Evolutionary conservation across 2,797 vertebrate genomes (phyloP).

Genomic region (Labeo calbasu): DNA sequence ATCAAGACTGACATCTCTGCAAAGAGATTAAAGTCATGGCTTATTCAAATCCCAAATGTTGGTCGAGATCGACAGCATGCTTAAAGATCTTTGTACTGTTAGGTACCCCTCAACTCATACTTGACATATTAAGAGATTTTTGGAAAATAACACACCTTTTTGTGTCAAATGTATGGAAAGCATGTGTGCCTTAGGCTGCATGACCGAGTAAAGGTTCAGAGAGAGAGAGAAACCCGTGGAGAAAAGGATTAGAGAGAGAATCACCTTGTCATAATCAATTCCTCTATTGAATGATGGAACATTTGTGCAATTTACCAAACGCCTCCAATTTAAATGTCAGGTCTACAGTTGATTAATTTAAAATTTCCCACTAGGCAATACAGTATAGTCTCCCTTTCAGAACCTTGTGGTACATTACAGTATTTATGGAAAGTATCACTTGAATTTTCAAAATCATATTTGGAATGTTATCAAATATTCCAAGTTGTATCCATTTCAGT

Average conservation of each 20-base stretch:
- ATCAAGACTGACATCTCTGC: not conserved
- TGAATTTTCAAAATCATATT: slow-evolving; percentile 33
- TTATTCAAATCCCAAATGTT: slow-evolving; percentile 23
- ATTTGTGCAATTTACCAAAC: slow-evolving; percentile 23
- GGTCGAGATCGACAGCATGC: slow-evolving; percentile 5
- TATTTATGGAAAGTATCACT: slow-evolving; percentile 28
- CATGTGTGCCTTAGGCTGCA: slow-evolving; percentile 56
- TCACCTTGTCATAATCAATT: slow-evolving; percentile 66
- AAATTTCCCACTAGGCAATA: not conserved
- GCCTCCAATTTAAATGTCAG: slow-evolving; percentile 15
- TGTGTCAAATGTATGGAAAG: slow-evolving; percentile 57
- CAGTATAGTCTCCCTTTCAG: slow-evolving; percentile 10
- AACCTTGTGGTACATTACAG: slow-evolving; percentile 6
- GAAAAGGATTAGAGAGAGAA: slow-evolving; percentile 63
- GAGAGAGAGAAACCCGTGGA: slow-evolving; percentile 45
- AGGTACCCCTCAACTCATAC: slow-evolving; percentile 4
- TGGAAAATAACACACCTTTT: slow-evolving; percentile 51
- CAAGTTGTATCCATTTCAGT: slow-evolving; percentile 40
- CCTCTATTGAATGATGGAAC: slow-evolving; percentile 41
- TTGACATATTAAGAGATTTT: slow-evolving; percentile 46
- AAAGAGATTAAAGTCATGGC: slow-evolving; percentile 4
- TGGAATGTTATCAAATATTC: slow-evolving; percentile 24
- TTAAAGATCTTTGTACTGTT: slow-evolving; percentile 16
- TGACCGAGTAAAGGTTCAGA: slow-evolving; percentile 53
- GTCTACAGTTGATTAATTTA: slow-evolving; percentile 11